These are phyloP conservation scores for Cotesia typhae DNA, from an alignment of 1,140 invertebrate genomes.

Conservation along the genomic window DNA sequence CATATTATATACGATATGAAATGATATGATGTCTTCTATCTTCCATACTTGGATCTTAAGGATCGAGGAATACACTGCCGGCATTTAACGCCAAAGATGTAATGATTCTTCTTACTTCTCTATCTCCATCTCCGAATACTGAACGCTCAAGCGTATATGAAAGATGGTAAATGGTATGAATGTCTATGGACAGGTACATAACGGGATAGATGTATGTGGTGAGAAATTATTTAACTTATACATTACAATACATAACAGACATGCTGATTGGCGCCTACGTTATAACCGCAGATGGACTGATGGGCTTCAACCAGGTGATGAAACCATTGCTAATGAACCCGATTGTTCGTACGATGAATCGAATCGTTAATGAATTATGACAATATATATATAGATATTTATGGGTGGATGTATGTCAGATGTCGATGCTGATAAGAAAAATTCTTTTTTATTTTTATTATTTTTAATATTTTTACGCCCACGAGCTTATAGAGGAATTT, in stretches of 20 bases:
- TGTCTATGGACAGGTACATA: not conserved
- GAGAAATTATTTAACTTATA: slow-evolving; percentile 13
- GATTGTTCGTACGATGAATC: slow-evolving; percentile 59
- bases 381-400: slow-evolving; percentile 42
- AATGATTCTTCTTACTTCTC: too few species aligned
- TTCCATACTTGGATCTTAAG: too few species aligned
- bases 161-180: not conserved
- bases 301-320: slow-evolving; percentile 32
- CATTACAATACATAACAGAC: slow-evolving; percentile 17
- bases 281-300: slow-evolving; percentile 35
- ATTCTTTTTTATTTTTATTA: too few species aligned
- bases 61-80: too few species aligned
- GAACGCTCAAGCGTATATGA: too few species aligned
- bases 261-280: slow-evolving; percentile 35
- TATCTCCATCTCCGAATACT: too few species aligned
- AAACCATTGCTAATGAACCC: slow-evolving; percentile 52
- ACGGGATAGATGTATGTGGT: slow-evolving; percentile 17
- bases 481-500: too few species aligned
- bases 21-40: not conserved
- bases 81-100: too few species aligned
- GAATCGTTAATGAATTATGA: slow-evolving; percentile 62
- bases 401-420: too few species aligned
- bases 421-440: too few species aligned
- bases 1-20: slow-evolving; percentile 14
- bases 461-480: too few species aligned